A percentile compares a stretch with the other conserved stretches of the same genome.
Conservation (phyloP, 2,113 vertebrate genomes). For the Coregonus clupeaformis region DNA sequence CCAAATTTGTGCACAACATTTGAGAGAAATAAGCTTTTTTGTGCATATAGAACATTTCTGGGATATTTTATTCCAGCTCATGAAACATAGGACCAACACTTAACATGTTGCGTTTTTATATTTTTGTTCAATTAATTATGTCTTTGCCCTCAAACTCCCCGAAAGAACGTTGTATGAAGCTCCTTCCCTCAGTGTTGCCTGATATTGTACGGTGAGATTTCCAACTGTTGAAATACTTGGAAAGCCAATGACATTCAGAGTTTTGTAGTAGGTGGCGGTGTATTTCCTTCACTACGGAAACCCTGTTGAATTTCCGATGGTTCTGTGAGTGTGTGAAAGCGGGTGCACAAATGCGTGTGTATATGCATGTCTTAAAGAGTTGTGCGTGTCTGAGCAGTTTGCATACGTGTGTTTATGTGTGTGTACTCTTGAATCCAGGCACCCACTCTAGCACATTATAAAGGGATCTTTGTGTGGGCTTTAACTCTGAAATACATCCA, state of each 20-base stretch:
- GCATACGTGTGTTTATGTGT: background rate
- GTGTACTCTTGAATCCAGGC: background rate
- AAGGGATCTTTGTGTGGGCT: too few relatives aligned
- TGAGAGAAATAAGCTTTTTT: too few relatives aligned
- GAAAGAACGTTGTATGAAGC: background rate
- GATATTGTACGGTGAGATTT: background rate
- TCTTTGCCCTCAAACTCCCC: background rate
- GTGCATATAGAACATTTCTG: too few relatives aligned
- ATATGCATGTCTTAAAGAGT: background rate
- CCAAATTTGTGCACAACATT: too few relatives aligned
- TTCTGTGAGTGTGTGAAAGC: background rate
- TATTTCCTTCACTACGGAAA: background rate
- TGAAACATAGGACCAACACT: too few relatives aligned
- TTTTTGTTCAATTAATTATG: background rate
- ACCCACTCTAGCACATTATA: background rate
- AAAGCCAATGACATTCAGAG: too few relatives aligned
- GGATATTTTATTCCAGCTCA: too few relatives aligned
- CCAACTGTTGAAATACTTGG: too few relatives aligned
- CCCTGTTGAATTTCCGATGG: background rate
- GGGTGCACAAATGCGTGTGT: background rate
- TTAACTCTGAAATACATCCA: conserved; percentile 17
- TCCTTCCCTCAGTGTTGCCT: background rate
- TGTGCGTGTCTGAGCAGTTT: background rate
- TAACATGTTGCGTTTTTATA: background rate
- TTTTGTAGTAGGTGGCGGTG: too few relatives aligned